Conservation (phyloP, 1,140 invertebrate species). For the Lepidurus couesii region DNA sequence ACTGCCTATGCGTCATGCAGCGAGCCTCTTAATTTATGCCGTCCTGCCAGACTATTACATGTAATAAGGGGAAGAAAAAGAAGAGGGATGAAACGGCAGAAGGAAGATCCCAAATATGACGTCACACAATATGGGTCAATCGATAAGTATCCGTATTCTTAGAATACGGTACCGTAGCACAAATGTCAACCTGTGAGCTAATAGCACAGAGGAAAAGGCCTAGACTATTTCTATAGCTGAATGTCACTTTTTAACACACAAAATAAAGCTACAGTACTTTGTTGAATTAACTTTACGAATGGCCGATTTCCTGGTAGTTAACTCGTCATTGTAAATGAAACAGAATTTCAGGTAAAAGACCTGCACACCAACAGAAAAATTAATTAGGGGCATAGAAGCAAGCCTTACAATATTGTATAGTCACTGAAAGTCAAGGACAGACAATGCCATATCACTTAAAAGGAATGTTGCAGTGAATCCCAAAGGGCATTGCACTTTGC, state of each 20-base stretch:
- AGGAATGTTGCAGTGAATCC: neutral
- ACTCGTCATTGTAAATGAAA: neutral
- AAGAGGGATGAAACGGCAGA: neutral
- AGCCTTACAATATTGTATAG: neutral
- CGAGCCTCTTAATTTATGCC: neutral
- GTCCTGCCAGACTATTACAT: neutral
- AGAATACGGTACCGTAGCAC: neutral
- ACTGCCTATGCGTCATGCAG: neutral
- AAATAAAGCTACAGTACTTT: neutral
- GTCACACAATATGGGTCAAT: slow-evolving; percentile 6
- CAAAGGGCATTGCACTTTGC: too few species aligned
- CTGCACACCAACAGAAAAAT: neutral
- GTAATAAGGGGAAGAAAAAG: neutral
- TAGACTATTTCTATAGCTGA: neutral
- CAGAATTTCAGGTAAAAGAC: neutral
- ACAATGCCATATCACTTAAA: neutral
- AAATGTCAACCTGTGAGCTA: neutral
- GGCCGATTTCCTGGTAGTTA: too few species aligned
- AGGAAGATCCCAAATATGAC: neutral
- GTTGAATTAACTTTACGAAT: neutral
- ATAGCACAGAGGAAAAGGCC: neutral
- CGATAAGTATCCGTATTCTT: neutral
- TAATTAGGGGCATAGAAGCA: too few species aligned
- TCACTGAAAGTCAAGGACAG: neutral
- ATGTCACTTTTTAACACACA: neutral